These are phyloP conservation scores for Acleris holmiana DNA, from an alignment of 2,888 invertebrate species.

Conservation along the genomic window DNA sequence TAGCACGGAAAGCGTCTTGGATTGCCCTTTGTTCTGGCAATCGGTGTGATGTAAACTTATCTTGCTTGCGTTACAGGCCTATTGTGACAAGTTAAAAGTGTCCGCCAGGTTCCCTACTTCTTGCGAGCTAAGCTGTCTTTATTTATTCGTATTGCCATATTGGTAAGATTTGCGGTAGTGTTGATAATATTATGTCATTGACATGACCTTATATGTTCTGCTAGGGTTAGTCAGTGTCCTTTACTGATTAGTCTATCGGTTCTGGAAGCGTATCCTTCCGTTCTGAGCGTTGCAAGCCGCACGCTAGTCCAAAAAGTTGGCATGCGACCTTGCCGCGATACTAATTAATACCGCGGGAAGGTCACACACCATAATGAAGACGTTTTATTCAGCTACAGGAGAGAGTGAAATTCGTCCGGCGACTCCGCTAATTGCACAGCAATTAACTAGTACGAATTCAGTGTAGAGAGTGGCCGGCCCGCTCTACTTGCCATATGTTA, in stretches of 20 bases:
- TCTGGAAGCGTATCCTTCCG: constrained; percentile 26
- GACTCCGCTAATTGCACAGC: constrained; percentile 70
- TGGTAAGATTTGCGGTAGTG: constrained; percentile 18
- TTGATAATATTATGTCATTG: constrained; percentile 9
- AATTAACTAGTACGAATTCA: constrained; percentile 78
- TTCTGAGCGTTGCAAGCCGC: constrained; percentile 16
- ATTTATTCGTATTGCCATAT: constrained; percentile 8
- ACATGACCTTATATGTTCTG: constrained; percentile 10
- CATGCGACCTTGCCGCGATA: too few species aligned
- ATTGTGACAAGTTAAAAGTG: constrained; percentile 26
- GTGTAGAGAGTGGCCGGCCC: constrained; percentile 78
- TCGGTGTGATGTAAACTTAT: constrained; percentile 38
- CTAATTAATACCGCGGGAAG: too few species aligned
- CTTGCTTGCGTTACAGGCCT: constrained; percentile 39
- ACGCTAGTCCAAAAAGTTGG: constrained; percentile 5
- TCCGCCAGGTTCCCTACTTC: neutral
- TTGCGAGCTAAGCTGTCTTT: neutral
- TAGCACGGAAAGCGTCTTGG: constrained; percentile 44
- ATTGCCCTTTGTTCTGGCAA: constrained; percentile 43
- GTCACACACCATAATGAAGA: constrained; percentile 31
- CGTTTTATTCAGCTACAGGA: constrained; percentile 48
- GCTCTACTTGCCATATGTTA: constrained; percentile 82
- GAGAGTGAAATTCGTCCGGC: constrained; percentile 71
- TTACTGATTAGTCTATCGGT: neutral
- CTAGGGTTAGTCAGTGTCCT: constrained; percentile 5